These are phyloP conservation scores for Nothoprocta pentlandii DNA, from an alignment of 2,113 vertebrate species.

Conservation along the genomic window DNA sequence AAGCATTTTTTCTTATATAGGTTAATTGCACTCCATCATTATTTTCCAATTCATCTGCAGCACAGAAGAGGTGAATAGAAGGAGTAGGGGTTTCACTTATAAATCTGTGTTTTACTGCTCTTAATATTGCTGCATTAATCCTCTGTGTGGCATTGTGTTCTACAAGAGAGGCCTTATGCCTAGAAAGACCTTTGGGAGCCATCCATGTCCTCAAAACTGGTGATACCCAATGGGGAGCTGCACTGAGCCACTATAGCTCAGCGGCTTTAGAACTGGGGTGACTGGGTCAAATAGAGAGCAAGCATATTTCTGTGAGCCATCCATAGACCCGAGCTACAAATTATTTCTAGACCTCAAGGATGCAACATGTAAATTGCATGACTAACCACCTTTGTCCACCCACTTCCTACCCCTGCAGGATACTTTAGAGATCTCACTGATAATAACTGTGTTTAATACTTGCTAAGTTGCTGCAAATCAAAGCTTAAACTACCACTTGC, in stretches of 20 bases:
- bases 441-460: neutral
- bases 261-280: neutral
- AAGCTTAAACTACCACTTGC: neutral
- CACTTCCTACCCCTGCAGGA: neutral
- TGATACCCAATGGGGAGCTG: neutral
- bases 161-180: neutral
- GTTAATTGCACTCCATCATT: neutral
- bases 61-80: neutral
- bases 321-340: neutral
- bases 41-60: neutral
- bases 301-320: neutral
- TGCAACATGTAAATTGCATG: neutral
- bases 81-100: neutral
- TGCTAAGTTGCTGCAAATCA: neutral
- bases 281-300: neutral
- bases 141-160: neutral
- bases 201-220: neutral
- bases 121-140: neutral
- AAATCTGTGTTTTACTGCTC: neutral
- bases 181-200: neutral
- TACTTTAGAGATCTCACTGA: neutral
- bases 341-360: conserved; percentile 31
- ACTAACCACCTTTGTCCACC: conserved; percentile 18
- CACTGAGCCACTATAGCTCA: neutral
- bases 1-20: neutral